Evolutionary conservation across 2,888 invertebrate species (phyloP).

Genomic region (Plutella xylostella): DNA sequence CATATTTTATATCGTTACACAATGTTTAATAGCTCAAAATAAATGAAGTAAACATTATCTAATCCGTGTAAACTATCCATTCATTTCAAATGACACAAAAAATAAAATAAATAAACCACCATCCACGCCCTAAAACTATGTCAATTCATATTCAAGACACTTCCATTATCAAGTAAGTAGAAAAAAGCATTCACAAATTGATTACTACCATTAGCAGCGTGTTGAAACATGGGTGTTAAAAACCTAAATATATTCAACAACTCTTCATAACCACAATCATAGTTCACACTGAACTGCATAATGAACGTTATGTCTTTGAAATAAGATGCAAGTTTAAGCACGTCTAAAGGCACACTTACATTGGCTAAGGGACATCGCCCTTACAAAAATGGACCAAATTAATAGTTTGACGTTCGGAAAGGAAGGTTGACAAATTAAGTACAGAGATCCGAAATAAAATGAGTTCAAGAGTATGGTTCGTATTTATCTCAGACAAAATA

Average conservation of each 20-base stretch:
- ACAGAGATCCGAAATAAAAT: conserved; percentile 51
- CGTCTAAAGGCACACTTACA: not conserved
- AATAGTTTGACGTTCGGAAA: conserved; percentile 42
- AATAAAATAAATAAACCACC: too few relatives aligned
- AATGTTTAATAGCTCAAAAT: too few relatives aligned
- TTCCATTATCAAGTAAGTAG: not conserved
- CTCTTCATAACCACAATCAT: not conserved
- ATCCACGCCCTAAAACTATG: not conserved
- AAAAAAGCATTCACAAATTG: conserved; percentile 39
- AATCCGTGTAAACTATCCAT: too few relatives aligned
- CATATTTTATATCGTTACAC: too few relatives aligned
- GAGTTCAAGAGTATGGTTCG: too few relatives aligned
- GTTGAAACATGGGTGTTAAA: conserved; percentile 54
- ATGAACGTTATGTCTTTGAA: too few relatives aligned
- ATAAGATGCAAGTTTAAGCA: too few relatives aligned
- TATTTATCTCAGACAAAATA: too few relatives aligned
- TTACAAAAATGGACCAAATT: conserved; percentile 55
- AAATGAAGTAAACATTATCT: too few relatives aligned
- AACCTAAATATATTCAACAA: conserved; percentile 24
- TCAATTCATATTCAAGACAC: not conserved
- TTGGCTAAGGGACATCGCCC: not conserved
- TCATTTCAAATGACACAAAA: too few relatives aligned
- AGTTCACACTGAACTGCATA: not conserved
- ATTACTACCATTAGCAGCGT: conserved; percentile 56
- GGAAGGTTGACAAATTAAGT: conserved; percentile 59